Conservation (phyloP, 2,113 vertebrate species). For the Hypomesus transpacificus region DNA sequence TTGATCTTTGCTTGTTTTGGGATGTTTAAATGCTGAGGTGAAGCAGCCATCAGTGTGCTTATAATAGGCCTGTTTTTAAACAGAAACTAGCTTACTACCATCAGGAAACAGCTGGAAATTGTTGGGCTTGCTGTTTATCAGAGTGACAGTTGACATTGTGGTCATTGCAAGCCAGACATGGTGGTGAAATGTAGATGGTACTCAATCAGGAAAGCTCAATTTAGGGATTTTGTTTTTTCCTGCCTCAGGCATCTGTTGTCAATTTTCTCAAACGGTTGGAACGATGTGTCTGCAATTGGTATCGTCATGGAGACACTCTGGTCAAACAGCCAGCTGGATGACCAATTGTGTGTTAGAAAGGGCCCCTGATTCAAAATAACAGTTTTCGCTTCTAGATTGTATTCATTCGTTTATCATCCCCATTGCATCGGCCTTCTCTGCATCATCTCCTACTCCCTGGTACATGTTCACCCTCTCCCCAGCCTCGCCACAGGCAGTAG, state of each 20-base stretch:
- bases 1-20: too few relatives aligned
- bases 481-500: too few relatives aligned
- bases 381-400: too few relatives aligned
- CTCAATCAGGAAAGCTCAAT: slow-evolving; percentile 64
- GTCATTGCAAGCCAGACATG: slow-evolving; percentile 48
- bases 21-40: too few relatives aligned
- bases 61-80: slow-evolving; percentile 29
- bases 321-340: neutral
- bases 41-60: neutral
- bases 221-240: slow-evolving; percentile 64
- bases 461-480: neutral
- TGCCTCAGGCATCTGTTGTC: slow-evolving; percentile 68
- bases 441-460: neutral
- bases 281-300: slow-evolving; percentile 46
- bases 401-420: too few relatives aligned
- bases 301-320: neutral
- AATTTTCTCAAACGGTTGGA: slow-evolving; percentile 57
- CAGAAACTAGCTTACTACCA: slow-evolving; percentile 42
- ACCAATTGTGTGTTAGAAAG: neutral
- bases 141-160: slow-evolving; percentile 42
- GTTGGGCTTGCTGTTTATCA: slow-evolving; percentile 64
- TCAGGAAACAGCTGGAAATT: slow-evolving; percentile 62
- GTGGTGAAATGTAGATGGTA: slow-evolving; percentile 35
- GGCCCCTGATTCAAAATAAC: too few relatives aligned
- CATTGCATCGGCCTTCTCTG: neutral